Evolutionary conservation across 2,113 vertebrate genomes (phyloP).

Genomic region (Isichthys henryi): DNA sequence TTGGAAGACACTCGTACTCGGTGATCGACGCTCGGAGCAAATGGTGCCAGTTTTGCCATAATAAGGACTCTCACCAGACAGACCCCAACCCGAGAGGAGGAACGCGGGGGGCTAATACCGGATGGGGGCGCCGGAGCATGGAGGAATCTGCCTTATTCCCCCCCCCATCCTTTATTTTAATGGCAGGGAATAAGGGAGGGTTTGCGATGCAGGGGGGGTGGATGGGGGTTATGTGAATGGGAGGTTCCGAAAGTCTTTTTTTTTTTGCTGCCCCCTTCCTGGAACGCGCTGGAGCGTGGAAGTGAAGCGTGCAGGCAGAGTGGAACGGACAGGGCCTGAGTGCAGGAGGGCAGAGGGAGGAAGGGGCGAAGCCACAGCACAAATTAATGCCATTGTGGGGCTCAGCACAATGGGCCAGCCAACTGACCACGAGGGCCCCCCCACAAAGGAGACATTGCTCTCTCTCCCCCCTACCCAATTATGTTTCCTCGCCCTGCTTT

Average conservation of each 20-base stretch:
- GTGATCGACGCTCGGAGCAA: background rate
- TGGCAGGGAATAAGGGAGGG: conserved; percentile 38
- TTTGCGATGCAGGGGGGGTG: conserved; percentile 13
- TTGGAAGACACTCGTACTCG: too few species aligned
- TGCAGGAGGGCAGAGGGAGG: conserved; percentile 60
- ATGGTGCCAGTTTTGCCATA: background rate
- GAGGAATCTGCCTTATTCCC: conserved; percentile 36
- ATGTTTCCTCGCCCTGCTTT: conserved; percentile 61
- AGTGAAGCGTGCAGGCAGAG: conserved; percentile 64
- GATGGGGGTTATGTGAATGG: conserved; percentile 39
- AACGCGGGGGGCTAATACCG: conserved; percentile 27
- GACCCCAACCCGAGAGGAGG: conserved; percentile 24
- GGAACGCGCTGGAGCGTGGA: conserved; percentile 52
- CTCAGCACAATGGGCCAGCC: conserved; percentile 66
- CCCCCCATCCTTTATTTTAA: conserved; percentile 35
- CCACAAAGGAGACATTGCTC: conserved; percentile 63
- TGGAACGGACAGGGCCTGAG: conserved; percentile 75
- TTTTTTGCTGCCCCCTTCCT: conserved; percentile 27
- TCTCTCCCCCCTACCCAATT: conserved; percentile 58
- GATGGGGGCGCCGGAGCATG: conserved; percentile 31
- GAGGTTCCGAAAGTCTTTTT: conserved; percentile 39
- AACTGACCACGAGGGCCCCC: conserved; percentile 71
- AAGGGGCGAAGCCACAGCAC: conserved; percentile 55
- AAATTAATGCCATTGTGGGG: conserved; percentile 75
- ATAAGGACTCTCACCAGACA: conserved; percentile 21